Base-by-base conservation (phyloP, 2,113 vertebrate species). In the Phylloscopus whistleri region DNA sequence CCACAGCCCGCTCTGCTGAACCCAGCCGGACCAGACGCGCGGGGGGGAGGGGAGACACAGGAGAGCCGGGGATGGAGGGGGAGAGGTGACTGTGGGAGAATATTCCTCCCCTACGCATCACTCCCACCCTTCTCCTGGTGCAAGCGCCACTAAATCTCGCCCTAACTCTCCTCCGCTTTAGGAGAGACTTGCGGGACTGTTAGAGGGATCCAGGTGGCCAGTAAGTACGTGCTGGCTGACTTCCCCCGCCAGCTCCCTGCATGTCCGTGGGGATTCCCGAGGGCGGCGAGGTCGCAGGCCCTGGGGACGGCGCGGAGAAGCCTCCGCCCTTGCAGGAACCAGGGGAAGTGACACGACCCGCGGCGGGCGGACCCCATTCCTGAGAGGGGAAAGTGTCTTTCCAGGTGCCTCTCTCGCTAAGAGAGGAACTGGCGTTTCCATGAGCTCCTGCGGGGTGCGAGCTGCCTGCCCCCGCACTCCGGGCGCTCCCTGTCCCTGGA, bases 201-300 rank as follows among this genome's bases (percentile, higher is more conserved):
- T 44, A 58, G 82, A 66, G 58, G 83, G 75, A 83, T 46, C 85
- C 90, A 64, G 94, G 94, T 90, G 90, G 87, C 58, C 94, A 73
- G 92, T 93, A 95, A 95, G 95, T 97, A 94, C 94, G 83, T 80
- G 96, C 92, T 44, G 88, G 72, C 37, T 6, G 74, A 56, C 75
- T 86, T 92, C 75, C 75, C 62, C 59, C 37, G 35, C 52, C 83
- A 78, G 84, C 66, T 58, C 84, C 39, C 2, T 48, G 82, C 67
- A 0, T n/a, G 90, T 31, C 91, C 77, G 37, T 21, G 73, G 89
- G 76, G 73, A 87, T 67, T 52, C 63, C 72, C 75, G 89, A 58
- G 86, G 93, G 72, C 72, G n/a, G 53, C 31, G 19, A 81, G 86
- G 79, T 73, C 86, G 18, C 69, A 41, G 84, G 74, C 74, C 43